A percentile compares a stretch with the other conserved stretches of the same genome.
Conservation (phyloP, 1,140 invertebrate species). For the Laodelphax striatellus region DNA sequence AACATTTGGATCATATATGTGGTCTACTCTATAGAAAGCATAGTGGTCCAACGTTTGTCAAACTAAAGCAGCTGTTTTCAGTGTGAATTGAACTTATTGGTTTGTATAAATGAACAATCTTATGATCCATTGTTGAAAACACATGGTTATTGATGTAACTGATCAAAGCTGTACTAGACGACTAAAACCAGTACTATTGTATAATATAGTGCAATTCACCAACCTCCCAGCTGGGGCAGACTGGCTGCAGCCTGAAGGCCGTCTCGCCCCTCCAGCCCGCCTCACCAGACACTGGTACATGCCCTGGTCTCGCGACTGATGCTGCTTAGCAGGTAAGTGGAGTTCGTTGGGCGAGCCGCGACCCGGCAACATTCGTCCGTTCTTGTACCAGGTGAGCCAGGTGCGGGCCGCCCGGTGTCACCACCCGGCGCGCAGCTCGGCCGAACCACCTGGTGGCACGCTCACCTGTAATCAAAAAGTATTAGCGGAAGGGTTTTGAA, state of each 20-base stretch:
- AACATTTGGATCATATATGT: too few species aligned
- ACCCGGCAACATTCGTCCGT: conserved; percentile 55
- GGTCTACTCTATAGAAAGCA: too few species aligned
- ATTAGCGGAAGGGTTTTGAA: too few species aligned
- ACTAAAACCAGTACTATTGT: too few species aligned
- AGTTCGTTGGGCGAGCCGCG: conserved; percentile 48
- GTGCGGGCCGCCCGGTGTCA: conserved; percentile 28
- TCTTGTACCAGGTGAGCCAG: conserved; percentile 54
- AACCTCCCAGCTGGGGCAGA: conserved; percentile 71
- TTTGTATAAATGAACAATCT: too few species aligned
- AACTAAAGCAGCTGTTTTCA: too few species aligned
- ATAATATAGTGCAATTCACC: too few species aligned
- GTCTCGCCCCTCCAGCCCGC: conserved; percentile 60
- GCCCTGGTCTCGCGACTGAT: conserved; percentile 65
- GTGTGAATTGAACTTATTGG: too few species aligned
- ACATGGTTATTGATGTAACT: too few species aligned
- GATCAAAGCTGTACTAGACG: too few species aligned
- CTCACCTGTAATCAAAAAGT: conserved; percentile 33
- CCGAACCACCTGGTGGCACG: conserved; percentile 62
- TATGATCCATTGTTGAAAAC: too few species aligned
- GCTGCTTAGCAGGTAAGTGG: conserved; percentile 47
- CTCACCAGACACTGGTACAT: conserved; percentile 79
- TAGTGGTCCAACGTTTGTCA: too few species aligned
- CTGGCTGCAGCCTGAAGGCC: conserved; percentile 63
- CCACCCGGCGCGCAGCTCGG: conserved; percentile 59